Percentiles rank a stretch among this genome's conserved stretches.
Conservation (phyloP, 2,888 invertebrate genomes). For the Conchocele bisecta region DNA sequence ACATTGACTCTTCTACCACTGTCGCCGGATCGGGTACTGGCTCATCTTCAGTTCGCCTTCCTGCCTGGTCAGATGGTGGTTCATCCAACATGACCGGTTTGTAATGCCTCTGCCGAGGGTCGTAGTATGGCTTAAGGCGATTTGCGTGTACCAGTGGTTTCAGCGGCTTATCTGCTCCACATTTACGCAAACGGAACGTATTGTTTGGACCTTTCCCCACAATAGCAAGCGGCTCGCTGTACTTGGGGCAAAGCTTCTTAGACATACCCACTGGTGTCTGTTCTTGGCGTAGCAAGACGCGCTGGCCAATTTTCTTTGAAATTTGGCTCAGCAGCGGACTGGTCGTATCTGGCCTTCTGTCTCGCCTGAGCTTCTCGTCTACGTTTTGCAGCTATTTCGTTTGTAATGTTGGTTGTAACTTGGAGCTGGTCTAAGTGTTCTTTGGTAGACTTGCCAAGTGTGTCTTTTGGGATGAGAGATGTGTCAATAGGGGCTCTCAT, state of each 20-base stretch:
- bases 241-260: slow-evolving; percentile 27
- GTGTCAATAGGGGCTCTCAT: slow-evolving; percentile 33
- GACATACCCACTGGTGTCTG: slow-evolving; percentile 10
- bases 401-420: slow-evolving; percentile 2
- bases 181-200: slow-evolving; percentile 12
- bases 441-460: slow-evolving; percentile 14
- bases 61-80: no score
- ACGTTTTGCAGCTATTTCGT: slow-evolving; percentile 1
- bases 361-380: background rate
- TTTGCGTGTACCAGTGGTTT: slow-evolving; percentile 1
- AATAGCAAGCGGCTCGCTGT: slow-evolving; percentile 41
- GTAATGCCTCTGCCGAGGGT: background rate
- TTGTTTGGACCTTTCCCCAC: slow-evolving; percentile 29
- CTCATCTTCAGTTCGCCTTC: no score
- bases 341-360: slow-evolving; percentile 21
- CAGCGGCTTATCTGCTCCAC: background rate
- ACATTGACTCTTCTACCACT: no score
- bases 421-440: slow-evolving; percentile 4
- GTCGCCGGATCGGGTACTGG: no score
- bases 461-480: slow-evolving; percentile 29
- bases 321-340: slow-evolving; percentile 1
- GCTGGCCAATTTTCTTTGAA: slow-evolving; percentile 16
- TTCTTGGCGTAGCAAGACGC: slow-evolving; percentile 17
- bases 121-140: background rate
- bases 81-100: no score